Base-by-base conservation (phyloP, 2,888 invertebrate species). In the Cryptus armator region DNA sequence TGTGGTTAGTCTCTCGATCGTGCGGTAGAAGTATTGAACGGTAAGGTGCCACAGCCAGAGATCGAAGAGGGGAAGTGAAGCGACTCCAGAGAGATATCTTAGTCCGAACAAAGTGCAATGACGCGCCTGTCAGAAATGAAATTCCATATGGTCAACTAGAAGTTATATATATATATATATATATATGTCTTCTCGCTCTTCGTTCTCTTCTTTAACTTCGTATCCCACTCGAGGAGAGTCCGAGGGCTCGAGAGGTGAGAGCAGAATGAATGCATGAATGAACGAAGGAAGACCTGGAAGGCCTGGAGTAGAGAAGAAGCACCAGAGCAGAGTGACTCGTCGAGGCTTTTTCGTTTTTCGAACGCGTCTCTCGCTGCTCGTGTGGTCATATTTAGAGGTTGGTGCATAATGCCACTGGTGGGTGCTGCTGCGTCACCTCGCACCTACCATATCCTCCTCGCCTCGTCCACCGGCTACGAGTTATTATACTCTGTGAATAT, bases 361-460 rank as follows among this genome's bases (percentile, higher is more conserved):
- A 67, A 79, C 24, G 7, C 72, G 12, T 16, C 43, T 14, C 51
- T 29, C 51, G 51, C 79, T 72, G 71, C 80, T 67, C 44, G 91
- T 91, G 90, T 90, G 92, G 91, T 91, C 92, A 92, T 92, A 91
- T 91, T 88, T 90, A 86, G 86, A 88, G 88, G 88, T 85, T 62
- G 87, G 86, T 85, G 88, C 80, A 85, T 85, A 82, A 85, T 82
- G 85, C 82, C 85, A 85, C 82, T 85, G 85, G 76, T 44, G 82
- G 37, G 67, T 82, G 82, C 76, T 85, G 85, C 85, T 87, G 89
- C 89, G 89, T 90, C 87, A 87, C 84, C 83, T 84, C 67, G 84
- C 76, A 83, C 72, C 84, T 75, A 59, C 74, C 82, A 14, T 51
- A 14, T 51, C 3, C 59, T 29, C 62, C 46, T 67, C 72, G 56